Percentiles rank a stretch among this genome's conserved stretches.
These are phyloP conservation scores for Caenorhabditis sinica DNA, from an alignment of 2,888 invertebrate species.

Conservation along the genomic window DNA sequence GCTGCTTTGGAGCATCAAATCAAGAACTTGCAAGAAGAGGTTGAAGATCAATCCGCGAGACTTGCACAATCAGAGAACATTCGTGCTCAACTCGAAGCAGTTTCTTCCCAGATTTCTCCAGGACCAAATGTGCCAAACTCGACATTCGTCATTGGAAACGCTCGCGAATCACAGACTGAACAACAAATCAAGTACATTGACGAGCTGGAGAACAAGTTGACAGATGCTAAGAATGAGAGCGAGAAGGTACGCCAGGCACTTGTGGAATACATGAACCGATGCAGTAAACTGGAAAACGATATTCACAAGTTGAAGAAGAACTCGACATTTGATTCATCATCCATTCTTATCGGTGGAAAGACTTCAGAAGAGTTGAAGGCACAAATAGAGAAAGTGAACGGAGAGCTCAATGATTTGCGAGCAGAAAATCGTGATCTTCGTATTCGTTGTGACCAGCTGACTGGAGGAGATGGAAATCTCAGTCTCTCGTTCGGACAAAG, in stretches of 20 bases:
- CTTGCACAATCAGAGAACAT: conserved; percentile 48
- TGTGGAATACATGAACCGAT: conserved; percentile 63
- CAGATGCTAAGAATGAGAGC: conserved; percentile 14
- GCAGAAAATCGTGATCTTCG: conserved; percentile 56
- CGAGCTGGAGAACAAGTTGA: conserved; percentile 51
- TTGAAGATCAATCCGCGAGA: conserved; percentile 46
- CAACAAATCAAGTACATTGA: conserved; percentile 62
- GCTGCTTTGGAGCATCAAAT: conserved; percentile 29
- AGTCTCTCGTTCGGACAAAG: conserved; percentile 46
- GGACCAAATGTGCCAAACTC: conserved; percentile 18
- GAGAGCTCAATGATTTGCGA: conserved; percentile 54
- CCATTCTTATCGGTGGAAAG: conserved; percentile 46
- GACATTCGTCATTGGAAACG: conserved; percentile 58
- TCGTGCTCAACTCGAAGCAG: conserved; percentile 43
- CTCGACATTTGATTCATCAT: conserved; percentile 44
- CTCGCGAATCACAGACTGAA: conserved; percentile 41
- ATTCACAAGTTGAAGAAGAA: conserved; percentile 49
- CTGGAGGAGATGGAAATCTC: conserved; percentile 56
- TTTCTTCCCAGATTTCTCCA: conserved; percentile 18
- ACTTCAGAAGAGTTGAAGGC: conserved; percentile 47
- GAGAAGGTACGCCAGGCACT: conserved; percentile 37
- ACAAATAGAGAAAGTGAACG: conserved; percentile 47
- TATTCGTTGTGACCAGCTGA: conserved; percentile 58
- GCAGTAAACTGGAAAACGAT: conserved; percentile 56
- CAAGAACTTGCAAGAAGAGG: conserved; percentile 18